phyloP scores from a whole-genome alignment of 2,797 vertebrate species.

The Merluccius polli region DNA sequence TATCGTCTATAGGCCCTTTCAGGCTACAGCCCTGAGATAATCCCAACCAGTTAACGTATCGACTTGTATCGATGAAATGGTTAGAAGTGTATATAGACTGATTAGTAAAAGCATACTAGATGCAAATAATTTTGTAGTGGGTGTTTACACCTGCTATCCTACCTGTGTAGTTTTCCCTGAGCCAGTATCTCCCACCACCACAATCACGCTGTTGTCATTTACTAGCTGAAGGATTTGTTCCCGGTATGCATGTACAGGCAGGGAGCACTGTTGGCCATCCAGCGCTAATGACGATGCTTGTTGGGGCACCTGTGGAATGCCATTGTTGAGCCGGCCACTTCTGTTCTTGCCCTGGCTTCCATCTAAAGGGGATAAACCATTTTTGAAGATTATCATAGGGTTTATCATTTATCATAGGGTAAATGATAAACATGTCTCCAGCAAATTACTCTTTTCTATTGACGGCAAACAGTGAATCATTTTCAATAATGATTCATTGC shows the following conservation, averaged over 20 bases:
- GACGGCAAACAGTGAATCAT: too few species aligned
- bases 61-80: too few species aligned
- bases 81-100: too few species aligned
- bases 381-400: too few species aligned
- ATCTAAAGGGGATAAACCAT: constrained; percentile 45
- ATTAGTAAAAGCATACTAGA: too few species aligned
- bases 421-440: too few species aligned
- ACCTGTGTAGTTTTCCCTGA: constrained; percentile 92
- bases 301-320: constrained; percentile 84
- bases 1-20: too few species aligned
- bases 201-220: constrained; percentile 82
- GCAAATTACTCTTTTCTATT: too few species aligned
- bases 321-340: constrained; percentile 80
- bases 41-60: too few species aligned
- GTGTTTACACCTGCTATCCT: neutral
- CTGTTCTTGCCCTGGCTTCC: constrained; percentile 74
- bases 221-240: constrained; percentile 86
- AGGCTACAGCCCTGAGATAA: too few species aligned
- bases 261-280: constrained; percentile 80
- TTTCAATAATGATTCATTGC: too few species aligned
- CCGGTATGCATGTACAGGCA: constrained; percentile 83
- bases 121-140: too few species aligned
- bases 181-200: constrained; percentile 92
- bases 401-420: neutral
- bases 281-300: constrained; percentile 80